Conservation (phyloP, 2,113 vertebrate species). For the Seriola dumerili region DNA sequence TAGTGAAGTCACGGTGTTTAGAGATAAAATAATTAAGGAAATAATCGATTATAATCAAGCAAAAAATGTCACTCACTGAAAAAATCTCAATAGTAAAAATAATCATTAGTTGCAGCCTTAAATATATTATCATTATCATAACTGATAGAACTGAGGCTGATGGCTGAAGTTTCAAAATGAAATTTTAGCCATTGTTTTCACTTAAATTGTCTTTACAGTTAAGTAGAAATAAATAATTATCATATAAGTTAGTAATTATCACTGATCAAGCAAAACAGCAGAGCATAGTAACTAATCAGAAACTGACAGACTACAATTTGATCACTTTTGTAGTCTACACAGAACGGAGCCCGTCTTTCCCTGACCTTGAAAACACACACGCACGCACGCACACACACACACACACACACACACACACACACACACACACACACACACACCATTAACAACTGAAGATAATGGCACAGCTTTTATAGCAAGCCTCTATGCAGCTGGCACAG, state of each 20-base stretch:
- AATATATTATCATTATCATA: not conserved
- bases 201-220: not conserved
- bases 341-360: not conserved
- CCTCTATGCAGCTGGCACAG: not conserved
- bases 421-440: not conserved
- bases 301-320: not conserved
- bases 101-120: no score
- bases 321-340: not conserved
- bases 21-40: no score
- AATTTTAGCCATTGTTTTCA: not conserved
- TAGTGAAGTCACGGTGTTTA: no score
- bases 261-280: no score
- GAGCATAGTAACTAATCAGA: no score
- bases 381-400: not conserved
- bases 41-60: no score
- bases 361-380: not conserved
- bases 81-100: no score
- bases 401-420: not conserved
- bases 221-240: no score
- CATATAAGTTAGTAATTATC: no score
- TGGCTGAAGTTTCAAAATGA: not conserved
- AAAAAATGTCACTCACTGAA: not conserved
- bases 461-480: not conserved
- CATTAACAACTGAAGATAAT: not conserved
- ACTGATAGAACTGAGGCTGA: not conserved